Evolutionary conservation across 53 echinoderm and acorn worm species (phyloP).

Genomic region (Holothuria leucospilota): DNA sequence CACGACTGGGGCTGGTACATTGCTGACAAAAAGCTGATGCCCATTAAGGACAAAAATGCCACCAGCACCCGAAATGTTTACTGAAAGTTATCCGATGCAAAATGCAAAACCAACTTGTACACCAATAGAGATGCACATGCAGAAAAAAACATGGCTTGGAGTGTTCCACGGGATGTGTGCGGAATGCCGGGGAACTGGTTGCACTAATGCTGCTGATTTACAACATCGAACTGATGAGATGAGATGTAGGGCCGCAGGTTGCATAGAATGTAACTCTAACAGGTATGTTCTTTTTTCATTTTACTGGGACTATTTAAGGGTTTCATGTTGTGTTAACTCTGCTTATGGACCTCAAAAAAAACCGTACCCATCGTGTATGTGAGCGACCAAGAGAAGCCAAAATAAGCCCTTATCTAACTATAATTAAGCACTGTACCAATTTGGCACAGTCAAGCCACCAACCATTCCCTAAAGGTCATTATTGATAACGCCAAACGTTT

Average conservation of each 20-base stretch:
- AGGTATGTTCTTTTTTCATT: conserved; percentile 19
- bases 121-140: conserved; percentile 37
- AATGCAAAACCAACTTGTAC: conserved; percentile 34
- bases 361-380: neutral
- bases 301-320: conserved; percentile 10
- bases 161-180: conserved; percentile 20
- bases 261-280: no score
- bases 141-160: conserved; percentile 41
- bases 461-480: no score
- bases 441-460: no score
- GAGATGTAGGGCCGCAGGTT: neutral
- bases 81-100: conserved; percentile 27
- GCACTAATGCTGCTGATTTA: neutral
- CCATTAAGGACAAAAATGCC: no score
- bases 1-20: no score
- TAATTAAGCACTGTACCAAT: no score
- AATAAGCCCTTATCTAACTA: no score
- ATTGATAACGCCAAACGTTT: no score
- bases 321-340: conserved; percentile 14
- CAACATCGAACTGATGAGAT: conserved; percentile 3
- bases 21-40: no score
- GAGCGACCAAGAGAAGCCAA: no score
- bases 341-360: neutral
- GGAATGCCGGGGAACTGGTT: conserved; percentile 9
- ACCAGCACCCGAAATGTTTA: no score